phyloP scores from a whole-genome alignment of 2,113 vertebrate genomes.

The Conger conger region DNA sequence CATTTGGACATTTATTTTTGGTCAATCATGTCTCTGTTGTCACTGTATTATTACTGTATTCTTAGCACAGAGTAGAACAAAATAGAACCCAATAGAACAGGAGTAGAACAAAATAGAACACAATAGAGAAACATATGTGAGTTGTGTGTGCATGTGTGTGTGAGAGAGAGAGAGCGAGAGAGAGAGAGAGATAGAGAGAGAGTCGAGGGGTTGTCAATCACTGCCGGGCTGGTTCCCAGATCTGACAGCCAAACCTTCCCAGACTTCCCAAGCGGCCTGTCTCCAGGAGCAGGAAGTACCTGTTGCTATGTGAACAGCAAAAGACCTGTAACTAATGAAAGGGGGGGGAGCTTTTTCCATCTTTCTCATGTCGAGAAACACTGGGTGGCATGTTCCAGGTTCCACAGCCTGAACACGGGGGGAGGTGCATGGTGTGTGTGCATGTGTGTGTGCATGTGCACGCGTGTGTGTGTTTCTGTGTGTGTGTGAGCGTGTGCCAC shows the following conservation, averaged over 20 bases:
- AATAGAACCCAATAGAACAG: too few species aligned
- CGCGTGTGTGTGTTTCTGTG: too few species aligned
- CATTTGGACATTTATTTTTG: too few species aligned
- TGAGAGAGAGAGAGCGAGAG: not conserved
- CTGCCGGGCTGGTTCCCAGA: conserved; percentile 58
- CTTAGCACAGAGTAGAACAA: too few species aligned
- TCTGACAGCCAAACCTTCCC: conserved; percentile 61
- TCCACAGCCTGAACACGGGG: conserved; percentile 21
- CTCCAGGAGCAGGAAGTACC: conserved; percentile 55
- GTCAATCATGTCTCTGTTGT: too few species aligned
- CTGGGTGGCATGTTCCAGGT: conserved; percentile 21
- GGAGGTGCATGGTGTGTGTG: too few species aligned
- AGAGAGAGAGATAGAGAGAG: conserved; percentile 21
- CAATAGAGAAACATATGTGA: too few species aligned
- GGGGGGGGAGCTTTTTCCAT: conserved; percentile 14
- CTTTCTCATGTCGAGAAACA: conserved; percentile 22
- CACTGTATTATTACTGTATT: too few species aligned
- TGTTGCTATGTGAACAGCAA: conserved; percentile 64
- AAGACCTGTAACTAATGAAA: conserved; percentile 36
- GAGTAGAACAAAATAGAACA: too few species aligned
- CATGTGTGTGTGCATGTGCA: too few species aligned
- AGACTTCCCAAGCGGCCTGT: conserved; percentile 50
- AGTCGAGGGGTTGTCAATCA: conserved; percentile 40
- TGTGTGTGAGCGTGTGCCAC: not conserved
- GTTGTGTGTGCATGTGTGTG: too few species aligned